A percentile compares a stretch with the other conserved stretches of the same genome.
phyloP scores from a whole-genome alignment of 2,888 invertebrate species.

The Tachina lurida region DNA sequence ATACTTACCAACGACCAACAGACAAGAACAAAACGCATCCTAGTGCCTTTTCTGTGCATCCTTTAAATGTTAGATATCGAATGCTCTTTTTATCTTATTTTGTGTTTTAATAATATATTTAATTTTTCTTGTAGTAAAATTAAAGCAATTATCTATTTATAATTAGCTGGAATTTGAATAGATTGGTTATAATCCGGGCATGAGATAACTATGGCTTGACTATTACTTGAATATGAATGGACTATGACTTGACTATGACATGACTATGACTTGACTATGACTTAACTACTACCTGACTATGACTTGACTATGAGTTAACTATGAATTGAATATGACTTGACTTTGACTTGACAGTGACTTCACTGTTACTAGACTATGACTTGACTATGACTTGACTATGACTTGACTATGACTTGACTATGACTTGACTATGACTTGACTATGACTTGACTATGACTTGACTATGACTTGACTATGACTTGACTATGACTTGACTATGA shows the following conservation, averaged over 20 bases:
- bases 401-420: no score
- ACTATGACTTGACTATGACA: no score
- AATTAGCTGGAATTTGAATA: no score
- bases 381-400: no score
- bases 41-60: neutral
- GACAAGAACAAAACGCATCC: neutral
- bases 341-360: neutral
- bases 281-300: neutral
- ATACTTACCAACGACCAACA: conserved; percentile 15
- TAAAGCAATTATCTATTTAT: neutral
- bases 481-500: no score
- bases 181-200: no score
- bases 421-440: no score
- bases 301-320: neutral
- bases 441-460: no score
- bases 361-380: neutral
- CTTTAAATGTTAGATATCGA: neutral
- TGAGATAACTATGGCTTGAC: no score
- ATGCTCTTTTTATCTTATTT: neutral
- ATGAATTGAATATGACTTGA: conserved; percentile 11
- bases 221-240: no score
- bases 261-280: no score
- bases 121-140: neutral
- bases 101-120: neutral
- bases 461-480: no score